Base-by-base conservation (phyloP, 2,797 vertebrate species). In the Tauraco hartlaubi region DNA sequence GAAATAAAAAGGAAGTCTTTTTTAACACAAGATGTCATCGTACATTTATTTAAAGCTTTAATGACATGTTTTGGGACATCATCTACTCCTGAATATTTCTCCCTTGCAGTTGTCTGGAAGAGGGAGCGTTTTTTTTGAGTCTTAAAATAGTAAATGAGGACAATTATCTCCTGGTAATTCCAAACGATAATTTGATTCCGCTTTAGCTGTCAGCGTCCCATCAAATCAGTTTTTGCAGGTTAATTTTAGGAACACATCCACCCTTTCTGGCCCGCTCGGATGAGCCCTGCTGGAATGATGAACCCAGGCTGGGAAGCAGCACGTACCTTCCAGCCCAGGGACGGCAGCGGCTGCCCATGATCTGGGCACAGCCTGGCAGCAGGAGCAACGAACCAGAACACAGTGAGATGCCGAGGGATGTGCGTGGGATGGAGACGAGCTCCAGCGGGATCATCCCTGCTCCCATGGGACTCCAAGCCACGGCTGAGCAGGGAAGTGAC, bases 101-200 rank as follows among this genome's bases (percentile, higher is more conserved):
- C 78, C 69, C 19, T 37, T 83, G 91, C 92, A 93, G 62, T 92
- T 37, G 85, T 92, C 78, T 94, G 87, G 46, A 91, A 94, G 56
- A 85, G 19, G 68, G 43, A 92, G 68, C 3, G 18, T 0, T 17
- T 43, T 41, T 25, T 29, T 44, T n/a, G 37, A 23, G 33, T 77
- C 89, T 85, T 85, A 89, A 96, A 95, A 97, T 96, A 96, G 92
- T 20, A 96, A 96, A 96, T 55, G 89, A 95, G 87, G 85, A 79
- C 82, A 96, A 94, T 96, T 96, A 95, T 83, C 82, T 74, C 62
- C 10, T 68, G 84, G 89, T 35, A 92, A 83, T 94, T 96, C 96
- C 82, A 69, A 90, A 85, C 0, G 43, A 61, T 75, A 66, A 92
- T 94, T 90, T 55, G 79, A 81, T 78, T 92, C 91, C 0, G 8